A percentile compares a stretch with the other conserved stretches of the same genome.
phyloP scores from a whole-genome alignment of 2,888 invertebrate genomes.

The Tetanocera ferruginea region DNA sequence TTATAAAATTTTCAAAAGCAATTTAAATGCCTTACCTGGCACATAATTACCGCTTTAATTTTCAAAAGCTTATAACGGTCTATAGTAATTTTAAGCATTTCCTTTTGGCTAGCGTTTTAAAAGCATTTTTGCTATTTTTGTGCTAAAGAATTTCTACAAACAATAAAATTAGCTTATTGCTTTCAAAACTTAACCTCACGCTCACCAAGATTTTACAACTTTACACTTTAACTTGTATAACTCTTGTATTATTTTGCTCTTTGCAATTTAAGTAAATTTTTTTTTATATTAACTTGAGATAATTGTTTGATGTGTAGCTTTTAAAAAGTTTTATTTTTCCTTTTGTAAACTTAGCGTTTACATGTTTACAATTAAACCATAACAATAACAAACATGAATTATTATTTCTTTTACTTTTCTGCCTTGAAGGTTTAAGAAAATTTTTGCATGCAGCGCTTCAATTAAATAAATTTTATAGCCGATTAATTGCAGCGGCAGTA shows the following conservation, averaged over 20 bases:
- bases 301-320: too few relatives aligned
- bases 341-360: too few relatives aligned
- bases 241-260: too few relatives aligned
- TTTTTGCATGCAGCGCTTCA: conserved; percentile 25
- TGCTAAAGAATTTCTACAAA: too few relatives aligned
- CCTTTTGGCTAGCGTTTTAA: not conserved
- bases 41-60: not conserved
- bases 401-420: not conserved
- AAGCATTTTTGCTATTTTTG: not conserved
- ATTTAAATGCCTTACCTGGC: not conserved
- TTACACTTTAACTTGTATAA: too few relatives aligned
- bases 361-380: not conserved
- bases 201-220: too few relatives aligned
- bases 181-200: too few relatives aligned
- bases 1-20: not conserved
- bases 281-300: too few relatives aligned
- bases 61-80: not conserved
- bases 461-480: conserved; percentile 29
- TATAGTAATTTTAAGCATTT: not conserved
- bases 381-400: not conserved
- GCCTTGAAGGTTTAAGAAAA: not conserved
- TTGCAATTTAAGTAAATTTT: too few relatives aligned
- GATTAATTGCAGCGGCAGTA: conserved; percentile 19
- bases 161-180: too few relatives aligned
- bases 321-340: too few relatives aligned